These are phyloP conservation scores for Actinopyga echinites DNA, from an alignment of 53 echinoderm and acorn worm species.

Conservation along the genomic window DNA sequence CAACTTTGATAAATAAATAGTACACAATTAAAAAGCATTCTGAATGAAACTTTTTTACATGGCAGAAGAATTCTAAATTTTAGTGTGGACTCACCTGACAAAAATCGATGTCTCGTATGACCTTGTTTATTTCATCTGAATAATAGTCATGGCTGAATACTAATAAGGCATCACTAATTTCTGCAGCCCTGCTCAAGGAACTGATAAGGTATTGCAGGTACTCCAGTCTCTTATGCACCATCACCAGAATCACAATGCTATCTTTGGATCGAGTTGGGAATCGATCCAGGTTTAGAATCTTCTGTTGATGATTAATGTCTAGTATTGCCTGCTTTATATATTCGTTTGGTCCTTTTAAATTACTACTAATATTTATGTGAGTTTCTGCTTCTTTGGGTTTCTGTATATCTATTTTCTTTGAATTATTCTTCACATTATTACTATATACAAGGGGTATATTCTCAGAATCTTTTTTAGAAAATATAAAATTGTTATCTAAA, in stretches of 20 bases:
- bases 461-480: background rate
- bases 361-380: conserved; percentile 17
- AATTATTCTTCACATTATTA: background rate
- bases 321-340: conserved; percentile 75
- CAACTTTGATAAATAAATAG: background rate
- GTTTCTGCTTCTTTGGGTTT: background rate
- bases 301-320: conserved; percentile 79
- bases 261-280: conserved; percentile 60
- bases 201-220: conserved; percentile 89
- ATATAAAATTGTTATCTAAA: background rate
- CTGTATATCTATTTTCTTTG: background rate
- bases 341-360: conserved; percentile 41
- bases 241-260: conserved; percentile 80
- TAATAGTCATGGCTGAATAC: conserved; percentile 96
- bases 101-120: conserved; percentile 75
- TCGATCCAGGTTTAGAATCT: conserved; percentile 61
- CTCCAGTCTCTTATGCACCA: conserved; percentile 96
- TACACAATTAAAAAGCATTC: background rate
- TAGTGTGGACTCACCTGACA: conserved; percentile 79
- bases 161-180: conserved; percentile 74
- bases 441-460: conserved; percentile 26
- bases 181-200: conserved; percentile 68
- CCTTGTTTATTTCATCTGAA: conserved; percentile 83
- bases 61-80: background rate
- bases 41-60: background rate